Base-by-base conservation (phyloP, 2,888 invertebrate genomes). In the Leistus spinibarbis region DNA sequence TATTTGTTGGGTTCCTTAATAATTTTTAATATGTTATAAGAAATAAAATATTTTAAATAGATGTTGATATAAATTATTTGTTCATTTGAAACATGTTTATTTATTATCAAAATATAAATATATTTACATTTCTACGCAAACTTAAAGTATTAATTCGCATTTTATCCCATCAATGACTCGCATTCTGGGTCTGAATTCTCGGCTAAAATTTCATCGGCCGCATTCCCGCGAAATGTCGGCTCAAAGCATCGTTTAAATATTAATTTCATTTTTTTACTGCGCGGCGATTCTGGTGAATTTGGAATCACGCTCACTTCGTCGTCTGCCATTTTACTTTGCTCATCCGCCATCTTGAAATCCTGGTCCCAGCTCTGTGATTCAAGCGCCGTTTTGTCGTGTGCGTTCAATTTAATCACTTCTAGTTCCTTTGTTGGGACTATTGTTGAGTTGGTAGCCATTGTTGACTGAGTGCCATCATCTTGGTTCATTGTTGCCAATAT, bases 401-500 rank as follows among this genome's bases (percentile, higher is more conserved):
- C 64, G 9, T 64, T 72, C 75, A 2, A 57, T 62, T 69, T 76
- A 78, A 54, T 40, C 20, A 27, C 40, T 67, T 56, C 27, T 71
- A 23, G 64, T 76, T 65, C 73, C 63, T 40, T 78, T 77, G 76
- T 74, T 76, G 77, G 40, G 64, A 68, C 4, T 78, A 64, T 69
- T 57, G 40, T 60, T 54, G 69, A 60, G 13, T 76, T 73, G 80
- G 82, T 82, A 83, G 86, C 23, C 85, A 76, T 84, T 66, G 86
- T 83, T 82, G 83, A 86, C 72, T 85, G 84, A 10, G 83, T 81
- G 23, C 84, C 85, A 40, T 79, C 79, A 73, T 90, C 89, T 3
- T 89, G 88, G 81, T 91, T 91, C 57, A 93, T 85, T 0, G 94
- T 95, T 5, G 96, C 94, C 79, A 96, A 87, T 0, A 96, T 91